These are phyloP conservation scores for Eulemur macaco DNA, from an alignment of 2,113 vertebrate species.

Conservation along the genomic window DNA sequence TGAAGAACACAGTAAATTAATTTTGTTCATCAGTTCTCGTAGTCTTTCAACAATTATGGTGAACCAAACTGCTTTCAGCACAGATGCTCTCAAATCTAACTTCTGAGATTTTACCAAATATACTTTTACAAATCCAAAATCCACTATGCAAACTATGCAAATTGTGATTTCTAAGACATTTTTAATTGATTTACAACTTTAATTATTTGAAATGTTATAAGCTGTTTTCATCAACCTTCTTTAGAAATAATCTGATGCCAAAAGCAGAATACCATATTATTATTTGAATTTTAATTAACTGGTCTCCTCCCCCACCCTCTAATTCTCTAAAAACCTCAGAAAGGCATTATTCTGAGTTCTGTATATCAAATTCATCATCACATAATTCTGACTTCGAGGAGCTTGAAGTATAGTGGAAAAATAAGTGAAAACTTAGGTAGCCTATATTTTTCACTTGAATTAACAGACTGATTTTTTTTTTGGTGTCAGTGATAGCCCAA, in stretches of 20 bases:
- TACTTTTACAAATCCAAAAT: neutral
- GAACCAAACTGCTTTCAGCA: neutral
- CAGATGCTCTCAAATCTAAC: slow-evolving; percentile 17
- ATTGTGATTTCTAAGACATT: slow-evolving; percentile 27
- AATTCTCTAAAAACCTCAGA: neutral
- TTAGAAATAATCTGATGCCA: slow-evolving; percentile 30
- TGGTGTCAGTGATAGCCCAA: neutral
- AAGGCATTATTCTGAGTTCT: slow-evolving; percentile 29
- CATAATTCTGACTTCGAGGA: slow-evolving; percentile 27
- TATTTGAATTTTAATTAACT: slow-evolving; percentile 30
- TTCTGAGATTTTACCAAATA: slow-evolving; percentile 18
- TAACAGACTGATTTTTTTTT: neutral
- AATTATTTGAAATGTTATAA: slow-evolving; percentile 4
- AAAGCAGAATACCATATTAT: slow-evolving; percentile 5
- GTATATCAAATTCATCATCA: slow-evolving; percentile 6
- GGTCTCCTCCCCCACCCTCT: fast-evolving
- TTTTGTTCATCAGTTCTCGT: neutral
- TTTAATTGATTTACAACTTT: slow-evolving; percentile 28
- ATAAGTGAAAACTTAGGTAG: slow-evolving; percentile 14
- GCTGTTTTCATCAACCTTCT: slow-evolving; percentile 14
- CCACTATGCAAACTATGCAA: neutral
- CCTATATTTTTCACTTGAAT: slow-evolving; percentile 44
- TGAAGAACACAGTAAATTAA: slow-evolving; percentile 24
- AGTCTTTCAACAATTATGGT: slow-evolving; percentile 13
- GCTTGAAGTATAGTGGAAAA: neutral